Evolutionary conservation across 64 coral and sea anemone species (phyloP).

Genomic region (Montipora sp.): DNA sequence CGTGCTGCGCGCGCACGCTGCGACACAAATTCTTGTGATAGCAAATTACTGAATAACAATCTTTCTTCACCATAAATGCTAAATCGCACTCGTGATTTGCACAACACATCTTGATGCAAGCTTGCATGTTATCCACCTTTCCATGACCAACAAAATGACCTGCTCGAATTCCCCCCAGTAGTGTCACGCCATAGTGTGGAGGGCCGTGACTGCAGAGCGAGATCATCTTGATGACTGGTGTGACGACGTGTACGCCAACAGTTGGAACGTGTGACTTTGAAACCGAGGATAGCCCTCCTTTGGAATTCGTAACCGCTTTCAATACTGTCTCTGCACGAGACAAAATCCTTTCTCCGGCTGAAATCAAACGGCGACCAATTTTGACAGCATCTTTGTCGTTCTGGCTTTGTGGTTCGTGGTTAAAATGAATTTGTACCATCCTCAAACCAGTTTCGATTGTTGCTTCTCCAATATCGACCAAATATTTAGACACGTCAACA

Average conservation of each 20-base stretch:
- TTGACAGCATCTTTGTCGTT: constrained; percentile 29
- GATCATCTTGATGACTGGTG: constrained; percentile 86
- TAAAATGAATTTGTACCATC: constrained; percentile 42
- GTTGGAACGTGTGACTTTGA: background rate
- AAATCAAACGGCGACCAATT: constrained; percentile 78
- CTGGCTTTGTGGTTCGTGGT: constrained; percentile 8
- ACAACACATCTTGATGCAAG: constrained; percentile 86
- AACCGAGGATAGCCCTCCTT: background rate
- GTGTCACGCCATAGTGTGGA: constrained; percentile 72
- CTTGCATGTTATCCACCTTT: constrained; percentile 75
- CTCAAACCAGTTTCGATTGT: constrained; percentile 71
- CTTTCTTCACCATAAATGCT: constrained; percentile 74
- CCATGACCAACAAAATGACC: constrained; percentile 84
- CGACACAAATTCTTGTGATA: constrained; percentile 58
- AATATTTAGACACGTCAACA: constrained; percentile 64
- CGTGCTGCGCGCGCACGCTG: constrained; percentile 58
- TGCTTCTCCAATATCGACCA: constrained; percentile 81
- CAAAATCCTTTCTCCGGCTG: constrained; percentile 74
- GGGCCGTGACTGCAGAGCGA: constrained; percentile 86
- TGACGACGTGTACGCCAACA: background rate
- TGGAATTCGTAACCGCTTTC: constrained; percentile 1
- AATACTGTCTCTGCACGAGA: constrained; percentile 65
- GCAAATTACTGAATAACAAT: constrained; percentile 87
- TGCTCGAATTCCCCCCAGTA: constrained; percentile 75
- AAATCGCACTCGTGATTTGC: constrained; percentile 75